Conservation (phyloP, 2,113 vertebrate species). For the Opisthocomus hoazin region DNA sequence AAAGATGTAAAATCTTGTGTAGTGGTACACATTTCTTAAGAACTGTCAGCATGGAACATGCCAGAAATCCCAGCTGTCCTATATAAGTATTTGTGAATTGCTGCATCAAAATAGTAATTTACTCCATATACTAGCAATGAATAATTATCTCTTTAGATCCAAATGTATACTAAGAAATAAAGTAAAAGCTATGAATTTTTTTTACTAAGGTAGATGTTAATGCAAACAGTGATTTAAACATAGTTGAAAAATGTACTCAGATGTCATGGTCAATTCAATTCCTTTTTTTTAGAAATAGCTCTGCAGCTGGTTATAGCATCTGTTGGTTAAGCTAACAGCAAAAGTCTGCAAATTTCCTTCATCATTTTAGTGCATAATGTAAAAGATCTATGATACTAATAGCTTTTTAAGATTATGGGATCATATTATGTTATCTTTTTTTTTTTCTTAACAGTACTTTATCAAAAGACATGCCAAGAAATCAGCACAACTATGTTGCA, state of each 20-base stretch:
- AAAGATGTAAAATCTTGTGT: neutral
- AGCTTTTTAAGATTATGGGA: neutral
- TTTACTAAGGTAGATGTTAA: neutral
- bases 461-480: neutral
- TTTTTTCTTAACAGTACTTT: neutral
- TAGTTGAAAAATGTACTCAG: neutral
- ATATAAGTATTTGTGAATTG: slow-evolving; percentile 23
- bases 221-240: neutral
- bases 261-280: neutral
- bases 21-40: neutral
- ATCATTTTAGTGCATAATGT: neutral
- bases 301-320: neutral
- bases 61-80: slow-evolving; percentile 27
- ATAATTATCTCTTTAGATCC: neutral
- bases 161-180: neutral
- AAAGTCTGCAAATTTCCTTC: neutral
- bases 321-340: neutral
- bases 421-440: fast-evolving
- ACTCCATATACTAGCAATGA: neutral
- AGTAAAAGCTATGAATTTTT: neutral
- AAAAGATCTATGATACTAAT: neutral
- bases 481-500: neutral
- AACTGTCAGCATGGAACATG: neutral
- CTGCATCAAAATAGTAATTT: slow-evolving; percentile 50
- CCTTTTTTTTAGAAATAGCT: neutral